A percentile compares a stretch with the other conserved stretches of the same genome.
Evolutionary conservation across 2,797 vertebrate genomes (phyloP).

Genomic region (Rhincodon typus): DNA sequence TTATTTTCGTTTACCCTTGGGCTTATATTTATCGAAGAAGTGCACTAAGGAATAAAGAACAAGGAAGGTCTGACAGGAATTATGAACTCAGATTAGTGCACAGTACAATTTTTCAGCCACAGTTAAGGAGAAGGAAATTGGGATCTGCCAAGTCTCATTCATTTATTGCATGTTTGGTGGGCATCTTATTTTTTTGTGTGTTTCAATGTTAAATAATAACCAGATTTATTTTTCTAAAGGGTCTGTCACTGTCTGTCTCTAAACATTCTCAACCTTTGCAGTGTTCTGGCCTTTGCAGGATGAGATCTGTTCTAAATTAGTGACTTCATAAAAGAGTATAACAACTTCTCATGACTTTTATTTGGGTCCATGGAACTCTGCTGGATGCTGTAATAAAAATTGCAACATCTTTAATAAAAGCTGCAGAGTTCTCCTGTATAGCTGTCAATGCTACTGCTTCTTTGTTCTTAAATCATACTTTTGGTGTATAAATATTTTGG

Average conservation of each 20-base stretch:
- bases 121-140: neutral
- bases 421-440: neutral
- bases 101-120: neutral
- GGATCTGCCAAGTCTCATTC: neutral
- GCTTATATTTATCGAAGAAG: neutral
- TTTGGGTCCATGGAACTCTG: neutral
- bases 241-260: neutral
- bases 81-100: neutral
- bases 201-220: neutral
- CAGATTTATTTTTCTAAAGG: neutral
- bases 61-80: neutral
- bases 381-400: neutral
- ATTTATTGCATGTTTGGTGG: neutral
- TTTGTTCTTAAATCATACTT: neutral
- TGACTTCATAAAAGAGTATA: neutral
- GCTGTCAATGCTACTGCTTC: neutral
- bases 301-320: neutral
- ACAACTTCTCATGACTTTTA: neutral
- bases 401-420: neutral
- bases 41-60: neutral
- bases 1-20: slow-evolving; percentile 2
- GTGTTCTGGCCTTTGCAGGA: neutral
- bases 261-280: neutral
- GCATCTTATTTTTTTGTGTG: neutral
- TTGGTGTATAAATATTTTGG: neutral